Base-by-base conservation (phyloP, 2,888 invertebrate species). In the Synanthedon andrenaeformis region DNA sequence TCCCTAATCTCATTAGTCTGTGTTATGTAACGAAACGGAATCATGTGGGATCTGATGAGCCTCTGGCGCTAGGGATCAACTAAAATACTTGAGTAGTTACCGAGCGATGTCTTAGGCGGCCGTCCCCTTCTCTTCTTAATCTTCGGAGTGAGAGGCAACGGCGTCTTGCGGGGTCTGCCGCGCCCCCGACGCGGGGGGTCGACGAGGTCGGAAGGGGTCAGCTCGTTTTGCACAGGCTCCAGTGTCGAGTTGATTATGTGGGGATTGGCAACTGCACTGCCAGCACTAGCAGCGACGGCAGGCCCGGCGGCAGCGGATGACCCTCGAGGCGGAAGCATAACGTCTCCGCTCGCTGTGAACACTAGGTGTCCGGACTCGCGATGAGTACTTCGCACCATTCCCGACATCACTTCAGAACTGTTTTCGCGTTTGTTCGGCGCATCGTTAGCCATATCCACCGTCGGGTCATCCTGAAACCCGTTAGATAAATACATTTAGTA, bases 161-260 rank as follows among this genome's bases (percentile, higher is more conserved):
- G 89, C 6, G 88, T 88, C 74, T 90, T 90, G 58, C 90, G 70
- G 0, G 90, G 90, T 0, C 90, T 59, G 0, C 90, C 90, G 49
- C 90, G 71, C 0, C 79, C 82, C 48, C 82, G 70, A n/a, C 89
- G 76, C 4, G 82, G 81, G 1, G 84, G 85, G 54, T 82, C 80
- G 35, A 76, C 58, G 41, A 78, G 57, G 53, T 65, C 76, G 64
- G 11, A 76, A 2, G 60, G 58, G 17, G 58, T 60, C 42, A 76
- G 51, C 55, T 77, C 81, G 50, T 72, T 71, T 55, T 72, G 54
- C 1, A 69, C 65, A 0, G 72, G 69, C 4, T 72, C 41, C 23
- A 53, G 42, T 8, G 48, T 52, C 4, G 52, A 42, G 52, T 52
- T 52, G 49, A 50, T 28, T 10, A 52, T 3, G n/a, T 54, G 51